Base-by-base conservation (phyloP, 2,888 invertebrate genomes). In the Mesorhabditis spiculigera region DNA sequence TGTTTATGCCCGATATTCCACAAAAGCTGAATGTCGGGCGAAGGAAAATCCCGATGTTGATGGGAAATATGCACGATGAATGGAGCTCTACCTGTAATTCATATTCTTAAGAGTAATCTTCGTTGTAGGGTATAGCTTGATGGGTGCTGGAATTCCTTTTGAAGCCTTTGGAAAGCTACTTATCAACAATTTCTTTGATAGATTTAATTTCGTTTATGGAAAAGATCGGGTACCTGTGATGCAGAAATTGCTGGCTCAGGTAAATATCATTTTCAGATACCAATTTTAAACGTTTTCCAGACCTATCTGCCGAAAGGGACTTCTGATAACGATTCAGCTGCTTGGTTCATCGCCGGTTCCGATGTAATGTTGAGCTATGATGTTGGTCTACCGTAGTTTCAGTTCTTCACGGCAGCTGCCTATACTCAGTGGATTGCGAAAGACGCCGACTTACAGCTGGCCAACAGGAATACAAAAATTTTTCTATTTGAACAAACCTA, bases 321-420 rank as follows among this genome's bases (percentile, higher is more conserved):
- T 13, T 13, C 8, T 50, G 58, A 50, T 50, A 50, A n/a, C 58
- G 58, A 50, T 50, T 10, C 58, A n/a, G 58, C 58, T 50, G 58
- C 58, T 13, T 50, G 58, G 58, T 50, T 10, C 10, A 1, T 50
- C 8, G 58, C 8, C 58, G n/a, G 1, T 50, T 50, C 10, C n/a
- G n/a, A 10, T 10, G 58, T 50, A 50, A 50, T 28, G 1, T 28
- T 28, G 1, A 28, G 3, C 28, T 28, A 28, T 28, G 28, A 28
- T 28, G 28, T 28, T 28, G 3, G 28, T 28, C 28, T 50, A 50
- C n/a, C 58, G 8, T 50, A 13, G 8, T 50, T 50, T 10, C n/a
- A 50, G 58, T 50, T 50, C n/a, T 50, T 50, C 58, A 50, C 58
- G 58, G 58, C 58, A 13, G 58, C 58, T n/a, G 8, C 58, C n/a